Conservation (phyloP, 2,797 vertebrate species). For the Tiaroga cobitis region DNA sequence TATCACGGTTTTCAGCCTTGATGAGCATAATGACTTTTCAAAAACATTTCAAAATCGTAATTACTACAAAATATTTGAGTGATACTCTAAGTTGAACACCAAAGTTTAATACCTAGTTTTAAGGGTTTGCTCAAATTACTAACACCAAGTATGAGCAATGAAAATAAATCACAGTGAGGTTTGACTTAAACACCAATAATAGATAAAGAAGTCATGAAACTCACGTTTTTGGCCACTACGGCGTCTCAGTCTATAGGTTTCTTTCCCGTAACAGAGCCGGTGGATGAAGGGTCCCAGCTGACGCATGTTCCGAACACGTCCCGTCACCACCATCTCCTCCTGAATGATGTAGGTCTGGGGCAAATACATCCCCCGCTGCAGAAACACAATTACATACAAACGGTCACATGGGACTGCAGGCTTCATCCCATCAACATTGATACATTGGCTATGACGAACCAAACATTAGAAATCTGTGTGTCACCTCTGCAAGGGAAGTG, state of each 20-base stretch:
- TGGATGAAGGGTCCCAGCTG: slow-evolving; percentile 91
- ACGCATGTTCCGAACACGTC: slow-evolving; percentile 87
- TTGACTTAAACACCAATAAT: neutral
- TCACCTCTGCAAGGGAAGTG: neutral
- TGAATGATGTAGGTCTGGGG: slow-evolving; percentile 94
- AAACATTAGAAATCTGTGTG: neutral
- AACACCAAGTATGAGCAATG: neutral
- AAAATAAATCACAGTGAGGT: neutral
- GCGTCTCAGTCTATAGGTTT: slow-evolving; percentile 91
- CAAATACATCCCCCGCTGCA: slow-evolving; percentile 91
- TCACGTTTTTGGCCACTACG: slow-evolving; percentile 83
- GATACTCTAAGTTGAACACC: neutral
- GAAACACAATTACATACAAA: slow-evolving; percentile 14
- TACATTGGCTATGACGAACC: neutral
- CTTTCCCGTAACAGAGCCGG: slow-evolving; percentile 89
- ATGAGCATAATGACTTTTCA: neutral
- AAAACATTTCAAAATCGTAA: neutral
- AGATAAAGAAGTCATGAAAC: slow-evolving; percentile 57
- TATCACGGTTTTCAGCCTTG: neutral
- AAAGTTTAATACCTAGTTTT: neutral
- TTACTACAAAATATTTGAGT: neutral
- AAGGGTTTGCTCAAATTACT: neutral
- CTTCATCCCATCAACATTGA: neutral
- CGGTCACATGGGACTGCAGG: neutral
- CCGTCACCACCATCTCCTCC: slow-evolving; percentile 92